These are phyloP conservation scores for Tenrec ecaudatus DNA, from an alignment of 2,113 vertebrate species.

Conservation along the genomic window DNA sequence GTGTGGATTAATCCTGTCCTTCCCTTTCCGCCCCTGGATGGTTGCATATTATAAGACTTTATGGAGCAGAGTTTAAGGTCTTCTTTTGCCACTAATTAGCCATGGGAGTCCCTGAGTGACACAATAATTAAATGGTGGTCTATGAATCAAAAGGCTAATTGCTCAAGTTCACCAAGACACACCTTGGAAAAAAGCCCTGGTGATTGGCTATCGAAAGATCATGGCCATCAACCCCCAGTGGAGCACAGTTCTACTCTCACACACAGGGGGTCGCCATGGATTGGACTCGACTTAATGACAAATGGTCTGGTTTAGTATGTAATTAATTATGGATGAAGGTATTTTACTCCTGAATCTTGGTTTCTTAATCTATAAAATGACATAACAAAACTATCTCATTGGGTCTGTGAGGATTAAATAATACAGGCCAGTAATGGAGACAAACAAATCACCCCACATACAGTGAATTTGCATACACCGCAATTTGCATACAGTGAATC, in stretches of 20 bases:
- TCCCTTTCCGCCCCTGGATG: background rate
- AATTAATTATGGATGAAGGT: background rate
- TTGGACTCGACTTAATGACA: background rate
- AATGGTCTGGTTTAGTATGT: background rate
- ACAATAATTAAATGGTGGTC: background rate
- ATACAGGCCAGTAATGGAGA: background rate
- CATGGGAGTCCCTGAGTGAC: background rate
- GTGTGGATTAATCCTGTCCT: background rate
- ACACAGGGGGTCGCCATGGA: background rate
- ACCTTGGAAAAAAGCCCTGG: background rate
- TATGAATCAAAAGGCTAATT: background rate
- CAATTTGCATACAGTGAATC: background rate
- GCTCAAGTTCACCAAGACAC: background rate
- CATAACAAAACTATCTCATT: background rate
- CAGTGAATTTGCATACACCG: background rate
- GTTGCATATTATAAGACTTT: background rate
- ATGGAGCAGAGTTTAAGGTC: background rate
- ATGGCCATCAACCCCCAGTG: background rate
- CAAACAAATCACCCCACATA: background rate
- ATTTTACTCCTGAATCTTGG: background rate
- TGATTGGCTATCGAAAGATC: background rate
- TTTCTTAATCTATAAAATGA: conserved; percentile 32
- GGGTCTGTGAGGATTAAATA: background rate
- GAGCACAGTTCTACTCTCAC: background rate
- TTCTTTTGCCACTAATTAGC: background rate